Evolutionary conservation across 2,888 invertebrate genomes (phyloP).

Genomic region (Napeogenes sylphis): DNA sequence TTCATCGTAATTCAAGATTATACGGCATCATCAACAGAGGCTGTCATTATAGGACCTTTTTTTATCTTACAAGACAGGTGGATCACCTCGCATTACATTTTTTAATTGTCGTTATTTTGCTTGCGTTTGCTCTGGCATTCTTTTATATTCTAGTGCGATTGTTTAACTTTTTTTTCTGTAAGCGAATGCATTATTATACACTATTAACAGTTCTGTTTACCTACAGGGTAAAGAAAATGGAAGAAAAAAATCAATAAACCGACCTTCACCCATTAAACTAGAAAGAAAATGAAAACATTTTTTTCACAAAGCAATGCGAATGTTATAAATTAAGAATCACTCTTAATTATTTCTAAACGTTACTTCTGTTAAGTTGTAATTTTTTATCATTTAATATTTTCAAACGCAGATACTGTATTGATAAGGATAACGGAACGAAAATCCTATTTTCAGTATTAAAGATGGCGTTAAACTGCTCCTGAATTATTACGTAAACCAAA

Average conservation of each 20-base stretch:
- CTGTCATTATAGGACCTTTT: not conserved
- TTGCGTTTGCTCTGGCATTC: slow-evolving; percentile 32
- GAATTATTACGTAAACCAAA: no score
- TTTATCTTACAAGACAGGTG: not conserved
- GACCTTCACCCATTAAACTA: slow-evolving; percentile 24
- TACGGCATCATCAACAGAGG: slow-evolving; percentile 11
- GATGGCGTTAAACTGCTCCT: no score
- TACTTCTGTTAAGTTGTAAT: not conserved
- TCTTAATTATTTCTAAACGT: not conserved
- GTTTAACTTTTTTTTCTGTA: slow-evolving; percentile 10
- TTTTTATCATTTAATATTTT: not conserved
- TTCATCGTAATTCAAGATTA: slow-evolving; percentile 18
- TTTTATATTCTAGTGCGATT: slow-evolving; percentile 27
- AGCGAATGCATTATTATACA: slow-evolving; percentile 27
- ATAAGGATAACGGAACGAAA: no score
- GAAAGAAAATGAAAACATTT: slow-evolving; percentile 21
- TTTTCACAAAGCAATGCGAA: slow-evolving; percentile 23
- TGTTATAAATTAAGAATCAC: slow-evolving; percentile 8
- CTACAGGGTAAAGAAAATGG: slow-evolving; percentile 18
- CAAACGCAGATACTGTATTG: not conserved
- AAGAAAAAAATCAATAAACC: slow-evolving; percentile 20
- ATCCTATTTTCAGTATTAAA: no score
- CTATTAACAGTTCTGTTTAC: slow-evolving; percentile 20
- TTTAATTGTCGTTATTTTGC: slow-evolving; percentile 14
- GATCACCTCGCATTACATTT: not conserved